These are phyloP conservation scores for Eristalis arbustorum DNA, from an alignment of 2,888 invertebrate species.

Conservation along the genomic window DNA sequence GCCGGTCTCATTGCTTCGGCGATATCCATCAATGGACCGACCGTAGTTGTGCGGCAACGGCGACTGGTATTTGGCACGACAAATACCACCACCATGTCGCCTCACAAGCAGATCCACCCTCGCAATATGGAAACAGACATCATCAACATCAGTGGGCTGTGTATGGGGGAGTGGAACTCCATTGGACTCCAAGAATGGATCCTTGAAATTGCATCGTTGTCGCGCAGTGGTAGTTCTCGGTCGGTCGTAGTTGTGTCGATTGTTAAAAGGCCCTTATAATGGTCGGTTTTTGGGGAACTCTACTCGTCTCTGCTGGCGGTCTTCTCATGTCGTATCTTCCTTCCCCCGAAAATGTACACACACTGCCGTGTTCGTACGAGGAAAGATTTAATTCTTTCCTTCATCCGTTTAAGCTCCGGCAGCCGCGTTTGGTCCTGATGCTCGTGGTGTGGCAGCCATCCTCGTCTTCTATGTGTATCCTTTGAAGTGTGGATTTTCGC, in stretches of 20 bases:
- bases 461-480: conserved; percentile 11
- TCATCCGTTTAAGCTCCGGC: conserved; percentile 20
- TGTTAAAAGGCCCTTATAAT: conserved; percentile 29
- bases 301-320: conserved; percentile 23
- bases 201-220: conserved; percentile 56
- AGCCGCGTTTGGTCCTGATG: not conserved
- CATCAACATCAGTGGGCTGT: conserved; percentile 34
- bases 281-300: conserved; percentile 35
- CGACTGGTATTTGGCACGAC: conserved; percentile 1
- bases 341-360: not conserved
- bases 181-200: conserved; percentile 39
- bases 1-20: conserved; percentile 12
- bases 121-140: conserved; percentile 14
- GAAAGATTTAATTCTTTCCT: conserved; percentile 49
- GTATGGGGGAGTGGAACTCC: not conserved
- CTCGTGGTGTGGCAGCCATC: not conserved
- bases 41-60: conserved; percentile 4
- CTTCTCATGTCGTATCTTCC: conserved; percentile 1
- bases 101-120: conserved; percentile 24
- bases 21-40: conserved; percentile 61
- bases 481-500: conserved; percentile 57
- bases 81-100: conserved; percentile 8
- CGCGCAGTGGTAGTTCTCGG: conserved; percentile 1
- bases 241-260: not conserved
- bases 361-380: not conserved